Base-by-base conservation (phyloP, 2,888 invertebrate species). In the Helicoverpa assulta region DNA sequence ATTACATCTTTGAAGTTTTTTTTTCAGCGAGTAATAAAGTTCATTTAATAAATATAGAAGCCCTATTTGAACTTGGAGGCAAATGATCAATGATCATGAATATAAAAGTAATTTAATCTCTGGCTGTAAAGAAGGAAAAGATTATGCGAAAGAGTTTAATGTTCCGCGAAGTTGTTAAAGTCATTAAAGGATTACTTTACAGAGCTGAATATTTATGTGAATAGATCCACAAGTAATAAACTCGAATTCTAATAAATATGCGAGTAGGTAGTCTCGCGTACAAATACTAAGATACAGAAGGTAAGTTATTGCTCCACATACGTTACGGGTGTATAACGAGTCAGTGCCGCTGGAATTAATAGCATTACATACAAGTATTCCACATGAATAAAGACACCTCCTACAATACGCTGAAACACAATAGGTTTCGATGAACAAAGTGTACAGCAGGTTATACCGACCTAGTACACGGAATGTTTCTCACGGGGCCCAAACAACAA, bases 401-500 rank as follows among this genome's bases (percentile, higher is more conserved):
- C 60, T 63, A 63, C 68, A 80, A 74, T 69, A 56, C 56, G 67
- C 59, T 68, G 64, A 63, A 73, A 64, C 74, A 78, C 79, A 77
- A 80, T 82, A 72, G 78, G 70, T 78, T 75, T 77, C 81, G 84
- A 85, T 88, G 83, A 84, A 85, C 81, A 81, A 83, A 80, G 67
- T 73, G 80, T 77, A 65, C 54, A 63, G 40, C 12, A 77, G 33
- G 57, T 47, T 55, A 62, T 47, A 47, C 5, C 16, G 73, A 69
- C 68, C 26, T 56, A 64, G 47, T 66, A 77, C 59, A 61, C 53
- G 78, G 79, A 86, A 86, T 85, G 79, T 87, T 87, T 90, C 90
- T 88, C 90, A 89, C 86, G 90, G 86, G 87, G 71, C 82, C 78
- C 58, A 73, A 83, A 83, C 83, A 85, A 83, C 83, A 79, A 84